These are phyloP conservation scores for Perca flavescens DNA, from an alignment of 2,113 vertebrate species.

Conservation along the genomic window DNA sequence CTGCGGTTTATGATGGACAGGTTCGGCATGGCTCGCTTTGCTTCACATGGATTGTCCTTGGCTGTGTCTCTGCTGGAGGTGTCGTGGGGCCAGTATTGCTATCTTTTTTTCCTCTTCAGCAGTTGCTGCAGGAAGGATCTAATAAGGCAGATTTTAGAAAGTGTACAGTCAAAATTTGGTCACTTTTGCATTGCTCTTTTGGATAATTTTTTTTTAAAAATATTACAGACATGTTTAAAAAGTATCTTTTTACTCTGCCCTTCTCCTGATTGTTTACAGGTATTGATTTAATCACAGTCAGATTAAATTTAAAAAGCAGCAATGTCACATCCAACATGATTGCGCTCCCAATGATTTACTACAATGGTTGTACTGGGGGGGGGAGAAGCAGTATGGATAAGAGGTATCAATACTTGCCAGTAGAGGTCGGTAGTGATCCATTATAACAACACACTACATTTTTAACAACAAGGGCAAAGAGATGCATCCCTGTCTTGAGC, in stretches of 20 bases:
- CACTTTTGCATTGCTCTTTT: not conserved
- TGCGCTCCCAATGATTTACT: not conserved
- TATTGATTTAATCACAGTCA: constrained; percentile 9
- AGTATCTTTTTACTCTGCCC: not conserved
- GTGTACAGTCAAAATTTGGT: not conserved
- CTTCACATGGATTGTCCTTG: constrained; percentile 60
- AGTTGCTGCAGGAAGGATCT: constrained; percentile 4
- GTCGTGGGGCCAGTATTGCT: constrained; percentile 62
- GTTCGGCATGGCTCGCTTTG: constrained; percentile 82
- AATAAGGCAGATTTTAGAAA: not conserved
- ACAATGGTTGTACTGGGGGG: not conserved
- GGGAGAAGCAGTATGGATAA: not conserved
- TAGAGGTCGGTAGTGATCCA: constrained; percentile 61
- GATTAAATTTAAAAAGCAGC: constrained; percentile 9
- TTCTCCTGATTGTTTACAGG: not conserved
- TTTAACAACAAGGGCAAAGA: not conserved
- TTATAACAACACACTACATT: constrained; percentile 10
- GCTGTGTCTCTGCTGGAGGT: constrained; percentile 73
- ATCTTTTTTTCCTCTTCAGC: constrained; percentile 28
- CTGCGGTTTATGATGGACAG: constrained; percentile 27
- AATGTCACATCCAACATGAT: not conserved
- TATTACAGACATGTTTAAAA: not conserved
- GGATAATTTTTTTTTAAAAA: not conserved
- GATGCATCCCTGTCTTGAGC: not conserved
- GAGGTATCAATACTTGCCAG: constrained; percentile 34